These are phyloP conservation scores for Rhynchonycteris naso DNA, from an alignment of 2,797 vertebrate genomes.

Conservation along the genomic window DNA sequence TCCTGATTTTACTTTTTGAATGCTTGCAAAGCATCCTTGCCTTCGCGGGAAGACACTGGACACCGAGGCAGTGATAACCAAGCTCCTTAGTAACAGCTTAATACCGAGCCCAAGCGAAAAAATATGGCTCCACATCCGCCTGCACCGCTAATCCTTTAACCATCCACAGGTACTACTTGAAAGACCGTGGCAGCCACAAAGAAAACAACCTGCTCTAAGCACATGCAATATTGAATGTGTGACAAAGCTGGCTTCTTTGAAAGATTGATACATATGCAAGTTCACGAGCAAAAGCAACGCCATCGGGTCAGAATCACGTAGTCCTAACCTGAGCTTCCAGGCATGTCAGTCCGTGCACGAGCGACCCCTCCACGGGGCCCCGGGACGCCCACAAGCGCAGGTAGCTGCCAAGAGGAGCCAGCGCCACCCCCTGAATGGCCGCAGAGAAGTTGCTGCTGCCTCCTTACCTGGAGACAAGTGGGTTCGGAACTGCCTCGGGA, in stretches of 20 bases:
- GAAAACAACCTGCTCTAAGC: not conserved
- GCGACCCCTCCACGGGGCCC: not conserved
- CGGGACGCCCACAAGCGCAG: not conserved
- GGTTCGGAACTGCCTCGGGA: not conserved
- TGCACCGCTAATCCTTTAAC: not conserved
- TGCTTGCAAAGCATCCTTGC: conserved; percentile 4
- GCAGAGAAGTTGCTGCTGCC: not conserved
- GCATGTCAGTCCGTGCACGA: not conserved
- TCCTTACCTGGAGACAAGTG: conserved; percentile 17
- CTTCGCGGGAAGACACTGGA: not conserved
- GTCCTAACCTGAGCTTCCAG: not conserved
- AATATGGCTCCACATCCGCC: conserved; percentile 5
- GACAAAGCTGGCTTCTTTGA: conserved; percentile 49
- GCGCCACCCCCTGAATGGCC: conserved; percentile 4
- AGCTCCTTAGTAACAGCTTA: not conserved
- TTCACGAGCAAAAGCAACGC: not conserved
- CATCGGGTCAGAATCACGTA: not conserved
- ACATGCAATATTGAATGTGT: not conserved
- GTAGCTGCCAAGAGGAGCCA: not conserved
- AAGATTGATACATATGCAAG: not conserved
- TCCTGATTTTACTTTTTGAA: conserved; percentile 52
- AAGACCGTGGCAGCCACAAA: not conserved
- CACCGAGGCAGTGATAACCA: not conserved
- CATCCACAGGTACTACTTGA: conserved; percentile 26
- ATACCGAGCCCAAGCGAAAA: not conserved